phyloP scores from a whole-genome alignment of 2,888 invertebrate genomes.

The Volucella inflata region DNA sequence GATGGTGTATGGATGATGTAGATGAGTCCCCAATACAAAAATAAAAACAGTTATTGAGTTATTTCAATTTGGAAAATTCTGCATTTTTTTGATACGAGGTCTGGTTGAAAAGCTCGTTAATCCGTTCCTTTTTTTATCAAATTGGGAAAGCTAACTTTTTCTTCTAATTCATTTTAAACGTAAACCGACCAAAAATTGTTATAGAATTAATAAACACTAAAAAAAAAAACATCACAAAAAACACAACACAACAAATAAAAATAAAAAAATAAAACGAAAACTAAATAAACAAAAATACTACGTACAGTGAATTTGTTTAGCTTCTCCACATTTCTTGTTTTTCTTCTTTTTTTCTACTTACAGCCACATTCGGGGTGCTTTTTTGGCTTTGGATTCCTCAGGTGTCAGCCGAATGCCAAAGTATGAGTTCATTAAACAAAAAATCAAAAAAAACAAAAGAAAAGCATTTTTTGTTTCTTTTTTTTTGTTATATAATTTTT shows the following conservation, averaged over 20 bases:
- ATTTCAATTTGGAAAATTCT: no score
- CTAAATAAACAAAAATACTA: constrained; percentile 45
- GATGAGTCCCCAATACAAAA: no score
- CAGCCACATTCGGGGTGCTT: constrained; percentile 84
- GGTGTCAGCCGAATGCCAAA: constrained; percentile 86
- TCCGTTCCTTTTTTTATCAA: no score
- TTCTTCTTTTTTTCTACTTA: constrained; percentile 79
- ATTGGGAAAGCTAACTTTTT: no score
- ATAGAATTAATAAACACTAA: not conserved
- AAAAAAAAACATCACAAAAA: not conserved
- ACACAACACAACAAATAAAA: constrained; percentile 17
- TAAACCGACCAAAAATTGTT: no score
- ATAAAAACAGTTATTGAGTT: no score
- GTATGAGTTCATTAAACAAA: constrained; percentile 84
- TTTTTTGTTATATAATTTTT: constrained; percentile 68
- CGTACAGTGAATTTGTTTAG: constrained; percentile 76
- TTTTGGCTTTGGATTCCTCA: constrained; percentile 84
- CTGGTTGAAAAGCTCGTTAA: no score
- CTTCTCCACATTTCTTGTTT: constrained; percentile 80
- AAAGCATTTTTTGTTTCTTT: constrained; percentile 75
- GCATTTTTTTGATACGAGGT: no score
- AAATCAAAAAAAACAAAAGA: constrained; percentile 75
- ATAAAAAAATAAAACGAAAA: constrained; percentile 9
- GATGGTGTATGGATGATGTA: no score
- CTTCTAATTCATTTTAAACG: no score